These are phyloP conservation scores for Planococcus citri DNA, from an alignment of 1,140 invertebrate genomes.

Conservation along the genomic window DNA sequence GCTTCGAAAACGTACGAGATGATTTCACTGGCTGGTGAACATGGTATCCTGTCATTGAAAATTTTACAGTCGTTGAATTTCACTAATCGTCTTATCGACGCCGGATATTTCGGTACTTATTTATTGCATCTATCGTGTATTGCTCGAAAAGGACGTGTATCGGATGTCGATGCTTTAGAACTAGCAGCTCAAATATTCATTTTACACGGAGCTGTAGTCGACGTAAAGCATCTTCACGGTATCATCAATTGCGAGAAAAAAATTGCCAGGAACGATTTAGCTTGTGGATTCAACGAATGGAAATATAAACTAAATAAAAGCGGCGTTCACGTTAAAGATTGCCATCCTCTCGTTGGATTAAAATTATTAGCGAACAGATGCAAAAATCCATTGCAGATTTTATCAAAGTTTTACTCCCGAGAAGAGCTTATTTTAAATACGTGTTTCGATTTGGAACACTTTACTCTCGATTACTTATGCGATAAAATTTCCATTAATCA, in stretches of 20 bases:
- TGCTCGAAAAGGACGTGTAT: not conserved
- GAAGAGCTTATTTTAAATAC: not conserved
- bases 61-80: not conserved
- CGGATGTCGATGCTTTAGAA: not conserved
- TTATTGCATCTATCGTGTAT: not conserved
- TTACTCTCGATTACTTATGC: not conserved
- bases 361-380: not conserved
- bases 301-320: not conserved
- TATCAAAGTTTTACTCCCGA: not conserved
- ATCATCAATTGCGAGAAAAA: not conserved
- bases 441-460: not conserved
- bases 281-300: not conserved
- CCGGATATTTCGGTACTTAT: not conserved
- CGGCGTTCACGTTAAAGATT: not conserved
- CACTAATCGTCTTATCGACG: not conserved
- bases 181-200: not conserved
- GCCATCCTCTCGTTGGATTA: not conserved
- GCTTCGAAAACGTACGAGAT: not conserved
- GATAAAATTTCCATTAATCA: not conserved
- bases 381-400: not conserved
- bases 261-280: not conserved
- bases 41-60: not conserved
- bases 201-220: not conserved
- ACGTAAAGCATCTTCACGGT: not conserved
- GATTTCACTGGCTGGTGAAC: not conserved